Conservation (phyloP, 2,888 invertebrate genomes). For the Sclerodermus sp. region DNA sequence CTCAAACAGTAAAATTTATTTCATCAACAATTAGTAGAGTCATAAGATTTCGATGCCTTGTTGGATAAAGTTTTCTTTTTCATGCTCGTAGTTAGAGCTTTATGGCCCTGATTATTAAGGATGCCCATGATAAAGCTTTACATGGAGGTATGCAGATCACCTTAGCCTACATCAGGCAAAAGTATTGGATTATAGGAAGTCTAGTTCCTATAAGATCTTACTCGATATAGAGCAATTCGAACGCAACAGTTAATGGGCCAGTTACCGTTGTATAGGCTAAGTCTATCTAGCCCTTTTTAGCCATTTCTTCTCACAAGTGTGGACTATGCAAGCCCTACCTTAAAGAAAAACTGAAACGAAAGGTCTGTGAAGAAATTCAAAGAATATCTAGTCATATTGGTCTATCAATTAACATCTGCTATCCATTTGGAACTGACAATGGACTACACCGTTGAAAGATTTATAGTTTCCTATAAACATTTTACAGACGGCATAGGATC, state of each 20-base stretch:
- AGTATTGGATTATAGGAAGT: conserved; percentile 23
- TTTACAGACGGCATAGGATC: conserved; percentile 20
- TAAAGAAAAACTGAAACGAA: conserved; percentile 18
- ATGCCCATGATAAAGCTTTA: conserved; percentile 16
- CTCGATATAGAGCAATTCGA: conserved; percentile 12
- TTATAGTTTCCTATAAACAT: too few relatives aligned
- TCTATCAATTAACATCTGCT: too few relatives aligned
- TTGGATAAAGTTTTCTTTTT: too few relatives aligned
- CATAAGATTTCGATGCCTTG: too few relatives aligned
- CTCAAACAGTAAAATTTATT: too few relatives aligned
- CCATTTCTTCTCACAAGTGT: conserved; percentile 16
- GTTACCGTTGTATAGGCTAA: conserved; percentile 15
- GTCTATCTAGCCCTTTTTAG: conserved; percentile 18
- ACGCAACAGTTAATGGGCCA: conserved; percentile 26
- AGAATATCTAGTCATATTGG: too few relatives aligned
- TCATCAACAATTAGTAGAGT: too few relatives aligned
- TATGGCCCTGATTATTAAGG: conserved; percentile 17
- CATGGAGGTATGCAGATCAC: conserved; percentile 24
- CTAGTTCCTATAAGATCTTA: conserved; percentile 17
- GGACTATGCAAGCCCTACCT: conserved; percentile 28
- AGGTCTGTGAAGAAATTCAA: conserved; percentile 10
- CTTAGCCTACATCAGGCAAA: conserved; percentile 6
- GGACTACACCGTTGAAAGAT: too few relatives aligned
- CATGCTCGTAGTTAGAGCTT: too few relatives aligned
- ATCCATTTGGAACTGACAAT: too few relatives aligned